Base-by-base conservation (phyloP, 2,113 vertebrate species). In the Morone saxatilis region DNA sequence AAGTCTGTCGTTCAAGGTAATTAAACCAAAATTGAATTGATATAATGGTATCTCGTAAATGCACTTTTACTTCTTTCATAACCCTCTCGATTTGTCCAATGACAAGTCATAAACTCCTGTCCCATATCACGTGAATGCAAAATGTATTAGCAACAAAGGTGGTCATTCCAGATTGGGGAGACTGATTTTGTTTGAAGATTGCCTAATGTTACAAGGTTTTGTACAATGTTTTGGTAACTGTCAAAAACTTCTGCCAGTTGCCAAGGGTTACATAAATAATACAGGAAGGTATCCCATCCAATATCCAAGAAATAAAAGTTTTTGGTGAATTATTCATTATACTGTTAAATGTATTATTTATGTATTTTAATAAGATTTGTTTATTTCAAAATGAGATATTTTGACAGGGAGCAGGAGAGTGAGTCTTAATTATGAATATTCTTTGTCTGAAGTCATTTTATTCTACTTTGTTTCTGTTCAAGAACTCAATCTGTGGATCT, bases 371-470 rank as follows among this genome's bases (percentile, higher is more conserved):
- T 50, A 41, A 17, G 7, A 25, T 36, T 68, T 76, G 3, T 62
- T 81, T 75, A 41, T 50, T 65, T 76, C 17, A 54, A 19, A 54
- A 54, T 51, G 12, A 51, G 17, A 41, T 43, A 57, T 47, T 80
- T 40, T 59, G 67, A 68, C 53, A 25, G 40, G 59, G 41, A 63
- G 45, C 73, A 57, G 25, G 20, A 76, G 53, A 61, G 31, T 19
- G 5, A 25, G 53, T 31, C 70, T 80, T 78, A 78, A 76, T 82
- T 67, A 71, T 73, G 14, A 78, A 86, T 51, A 69, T 82, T 84
- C 22, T 67, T 84, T 1, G 54, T 19, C 43, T 54, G 53, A 67
- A 53, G 19, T 69, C 1, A 5, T 71, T 83, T 84, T 53, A 43
- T 66, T 86, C 57, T 41, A 20, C 60, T 25, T 0, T 48, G 6